A percentile compares a stretch with the other conserved stretches of the same genome.
These are phyloP conservation scores for Solenopsis invicta DNA, from an alignment of 1,140 invertebrate genomes.

Conservation along the genomic window DNA sequence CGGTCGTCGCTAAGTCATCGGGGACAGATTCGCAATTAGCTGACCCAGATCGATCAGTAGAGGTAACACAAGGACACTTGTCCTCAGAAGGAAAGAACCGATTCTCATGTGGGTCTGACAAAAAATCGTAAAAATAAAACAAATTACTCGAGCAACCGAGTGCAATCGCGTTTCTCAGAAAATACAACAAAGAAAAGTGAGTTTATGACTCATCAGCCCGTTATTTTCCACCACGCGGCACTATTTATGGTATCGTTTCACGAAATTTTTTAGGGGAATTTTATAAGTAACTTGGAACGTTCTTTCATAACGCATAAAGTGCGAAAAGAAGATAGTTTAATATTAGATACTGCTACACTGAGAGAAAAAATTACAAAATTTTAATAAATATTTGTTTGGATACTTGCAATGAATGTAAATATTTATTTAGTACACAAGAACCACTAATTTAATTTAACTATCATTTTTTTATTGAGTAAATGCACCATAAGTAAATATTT, in stretches of 20 bases:
- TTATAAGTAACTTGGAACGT: not conserved
- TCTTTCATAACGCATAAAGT: not conserved
- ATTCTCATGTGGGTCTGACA: not conserved
- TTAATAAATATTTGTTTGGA: too few species aligned
- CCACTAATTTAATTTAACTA: too few species aligned
- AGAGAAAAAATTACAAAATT: too few species aligned
- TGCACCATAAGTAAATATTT: too few species aligned
- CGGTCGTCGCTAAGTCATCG: slow-evolving; percentile 61
- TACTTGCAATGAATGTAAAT: too few species aligned
- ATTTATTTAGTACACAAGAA: too few species aligned
- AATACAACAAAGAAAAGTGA: slow-evolving; percentile 53
- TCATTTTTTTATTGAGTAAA: too few species aligned
- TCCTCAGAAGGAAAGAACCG: slow-evolving; percentile 48
- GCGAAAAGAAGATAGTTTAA: not conserved
- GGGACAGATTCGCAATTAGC: slow-evolving; percentile 77
- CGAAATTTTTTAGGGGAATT: not conserved
- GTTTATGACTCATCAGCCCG: slow-evolving; percentile 50
- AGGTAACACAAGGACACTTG: slow-evolving; percentile 73
- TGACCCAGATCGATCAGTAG: slow-evolving; percentile 81
- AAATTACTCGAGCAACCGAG: not conserved
- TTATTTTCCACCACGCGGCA: slow-evolving; percentile 18
- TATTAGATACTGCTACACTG: not conserved
- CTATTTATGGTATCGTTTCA: slow-evolving; percentile 32
- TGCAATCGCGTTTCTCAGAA: slow-evolving; percentile 6
- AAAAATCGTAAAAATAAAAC: slow-evolving; percentile 49